These are phyloP conservation scores for Cyprinodon brontotheroides DNA, from an alignment of 2,113 vertebrate genomes.

Conservation along the genomic window DNA sequence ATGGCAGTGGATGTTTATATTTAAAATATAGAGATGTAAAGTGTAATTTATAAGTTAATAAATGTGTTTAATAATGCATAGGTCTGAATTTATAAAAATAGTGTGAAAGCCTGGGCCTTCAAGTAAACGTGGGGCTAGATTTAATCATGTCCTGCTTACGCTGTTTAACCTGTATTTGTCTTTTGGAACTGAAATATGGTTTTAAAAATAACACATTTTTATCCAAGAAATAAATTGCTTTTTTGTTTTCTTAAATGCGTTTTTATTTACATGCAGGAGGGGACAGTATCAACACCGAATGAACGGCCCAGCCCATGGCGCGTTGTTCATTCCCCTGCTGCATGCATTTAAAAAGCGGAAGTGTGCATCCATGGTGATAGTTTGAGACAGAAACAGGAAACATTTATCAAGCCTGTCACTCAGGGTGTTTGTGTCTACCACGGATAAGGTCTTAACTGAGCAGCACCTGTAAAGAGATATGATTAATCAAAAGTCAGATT, in stretches of 20 bases:
- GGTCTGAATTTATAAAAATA: not conserved
- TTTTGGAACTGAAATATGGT: not conserved
- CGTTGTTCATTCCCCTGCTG: not conserved
- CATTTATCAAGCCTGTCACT: constrained; percentile 42
- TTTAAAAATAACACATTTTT: not conserved
- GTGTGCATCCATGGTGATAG: constrained; percentile 67
- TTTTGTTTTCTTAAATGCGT: not conserved
- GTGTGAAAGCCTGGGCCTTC: not conserved
- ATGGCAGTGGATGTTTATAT: constrained; percentile 1
- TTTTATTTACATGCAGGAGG: constrained; percentile 2
- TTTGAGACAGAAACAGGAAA: constrained; percentile 72
- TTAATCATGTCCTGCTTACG: not conserved
- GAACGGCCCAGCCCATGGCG: constrained; percentile 17
- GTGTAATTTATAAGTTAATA: not conserved
- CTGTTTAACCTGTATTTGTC: not conserved
- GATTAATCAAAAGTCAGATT: not conserved
- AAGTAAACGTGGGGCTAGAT: not conserved
- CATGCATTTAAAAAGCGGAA: constrained; percentile 70
- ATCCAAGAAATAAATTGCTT: not conserved
- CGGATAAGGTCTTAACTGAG: not conserved
- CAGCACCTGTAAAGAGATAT: not conserved
- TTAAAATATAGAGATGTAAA: not conserved
- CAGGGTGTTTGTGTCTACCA: constrained; percentile 16
- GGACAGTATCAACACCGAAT: constrained; percentile 8
- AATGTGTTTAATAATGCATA: constrained; percentile 1